Evolutionary conservation across 2,113 vertebrate species (phyloP).

Genomic region (Spea multiplicata): DNA sequence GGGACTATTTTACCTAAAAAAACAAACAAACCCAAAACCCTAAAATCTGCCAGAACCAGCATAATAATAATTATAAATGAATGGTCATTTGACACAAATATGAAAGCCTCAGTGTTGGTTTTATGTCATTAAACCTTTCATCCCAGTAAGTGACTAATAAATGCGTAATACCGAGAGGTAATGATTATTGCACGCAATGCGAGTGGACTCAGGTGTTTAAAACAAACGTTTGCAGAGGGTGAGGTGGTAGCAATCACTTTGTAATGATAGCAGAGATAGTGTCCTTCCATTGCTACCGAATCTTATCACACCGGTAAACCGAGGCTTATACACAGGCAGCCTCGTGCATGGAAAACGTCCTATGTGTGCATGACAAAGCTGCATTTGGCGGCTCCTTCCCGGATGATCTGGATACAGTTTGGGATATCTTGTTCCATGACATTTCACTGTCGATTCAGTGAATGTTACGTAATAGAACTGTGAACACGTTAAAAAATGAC

Average conservation of each 20-base stretch:
- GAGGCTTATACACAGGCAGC: background rate
- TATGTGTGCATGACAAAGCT: background rate
- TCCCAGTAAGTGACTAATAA: background rate
- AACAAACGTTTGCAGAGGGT: constrained; percentile 20
- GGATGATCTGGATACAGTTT: background rate
- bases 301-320: background rate
- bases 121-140: no score
- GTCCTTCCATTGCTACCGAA: background rate
- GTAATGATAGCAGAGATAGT: background rate
- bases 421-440: background rate
- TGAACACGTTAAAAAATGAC: background rate
- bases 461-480: background rate
- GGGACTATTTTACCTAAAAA: no score
- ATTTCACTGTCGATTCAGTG: background rate
- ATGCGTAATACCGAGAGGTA: background rate
- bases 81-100: no score
- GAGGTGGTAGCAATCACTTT: background rate
- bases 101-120: no score
- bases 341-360: background rate
- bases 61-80: no score
- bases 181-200: background rate
- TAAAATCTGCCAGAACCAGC: no score
- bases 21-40: no score
- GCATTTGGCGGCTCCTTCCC: background rate
- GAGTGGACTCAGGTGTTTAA: background rate